Evolutionary conservation across 2,113 vertebrate species (phyloP).

Genomic region (Sciurus niger): DNA sequence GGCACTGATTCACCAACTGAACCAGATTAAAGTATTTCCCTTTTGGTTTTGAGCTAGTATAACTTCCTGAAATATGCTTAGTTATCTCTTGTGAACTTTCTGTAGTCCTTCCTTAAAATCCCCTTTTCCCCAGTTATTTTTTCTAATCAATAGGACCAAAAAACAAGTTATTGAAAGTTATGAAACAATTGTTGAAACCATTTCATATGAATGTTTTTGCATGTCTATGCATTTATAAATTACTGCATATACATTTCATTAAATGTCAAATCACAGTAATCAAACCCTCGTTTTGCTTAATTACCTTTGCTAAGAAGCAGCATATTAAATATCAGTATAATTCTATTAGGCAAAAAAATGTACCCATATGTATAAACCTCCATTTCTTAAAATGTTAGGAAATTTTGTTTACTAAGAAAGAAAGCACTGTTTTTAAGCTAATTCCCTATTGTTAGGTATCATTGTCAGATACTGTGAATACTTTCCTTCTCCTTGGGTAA

Average conservation of each 20-base stretch:
- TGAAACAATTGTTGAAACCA: neutral
- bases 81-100: neutral
- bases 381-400: neutral
- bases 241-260: neutral
- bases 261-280: neutral
- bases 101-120: neutral
- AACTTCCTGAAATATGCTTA: neutral
- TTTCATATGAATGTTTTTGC: neutral
- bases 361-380: neutral
- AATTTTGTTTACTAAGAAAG: conserved; percentile 1
- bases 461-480: conserved; percentile 1
- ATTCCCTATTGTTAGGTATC: neutral
- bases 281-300: conserved; percentile 11
- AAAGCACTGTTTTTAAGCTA: conserved; percentile 23
- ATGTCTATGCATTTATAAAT: neutral
- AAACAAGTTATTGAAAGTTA: neutral
- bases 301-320: neutral
- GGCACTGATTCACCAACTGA: neutral
- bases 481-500: neutral
- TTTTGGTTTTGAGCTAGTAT: neutral
- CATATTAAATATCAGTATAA: conserved; percentile 29
- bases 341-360: neutral
- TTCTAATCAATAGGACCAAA: neutral
- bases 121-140: neutral
- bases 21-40: neutral